A percentile compares a stretch with the other conserved stretches of the same genome.
These are phyloP conservation scores for Podarcis siculus DNA, from an alignment of 2,797 vertebrate species.

Conservation along the genomic window DNA sequence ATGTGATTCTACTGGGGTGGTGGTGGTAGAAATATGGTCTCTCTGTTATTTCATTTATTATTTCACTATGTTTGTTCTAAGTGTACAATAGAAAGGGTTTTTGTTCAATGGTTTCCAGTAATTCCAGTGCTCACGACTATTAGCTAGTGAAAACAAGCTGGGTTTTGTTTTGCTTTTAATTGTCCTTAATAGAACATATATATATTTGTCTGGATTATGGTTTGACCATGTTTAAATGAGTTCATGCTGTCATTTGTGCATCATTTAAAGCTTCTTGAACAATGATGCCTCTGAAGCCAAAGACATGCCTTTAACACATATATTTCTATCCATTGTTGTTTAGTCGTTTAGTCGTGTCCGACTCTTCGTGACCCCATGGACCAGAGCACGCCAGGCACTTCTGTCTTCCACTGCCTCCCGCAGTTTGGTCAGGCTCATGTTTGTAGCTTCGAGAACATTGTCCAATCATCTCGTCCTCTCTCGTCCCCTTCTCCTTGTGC, in stretches of 20 bases:
- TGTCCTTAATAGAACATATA: not conserved
- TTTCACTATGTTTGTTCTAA: not conserved
- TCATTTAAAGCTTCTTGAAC: not conserved
- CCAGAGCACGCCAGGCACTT: no score
- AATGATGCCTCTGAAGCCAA: not conserved
- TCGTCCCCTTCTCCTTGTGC: no score
- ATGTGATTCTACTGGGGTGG: slow-evolving; percentile 44
- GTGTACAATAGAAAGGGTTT: not conserved
- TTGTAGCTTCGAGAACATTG: no score
- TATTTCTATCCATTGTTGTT: not conserved
- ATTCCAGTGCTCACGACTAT: not conserved
- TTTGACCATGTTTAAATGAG: not conserved
- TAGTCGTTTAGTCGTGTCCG: no score
- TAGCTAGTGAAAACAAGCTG: not conserved
- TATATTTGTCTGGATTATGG: not conserved
- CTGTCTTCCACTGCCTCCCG: no score
- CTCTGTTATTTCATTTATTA: not conserved
- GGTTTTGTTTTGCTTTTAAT: no score
- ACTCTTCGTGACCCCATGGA: no score
- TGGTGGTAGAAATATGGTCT: slow-evolving; percentile 13
- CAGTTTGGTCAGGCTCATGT: no score
- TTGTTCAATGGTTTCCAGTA: not conserved
- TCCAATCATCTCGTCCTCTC: no score
- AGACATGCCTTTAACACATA: not conserved
- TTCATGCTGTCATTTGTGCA: not conserved